phyloP scores from a whole-genome alignment of 2,888 invertebrate genomes.

The Cosmia trapezina region DNA sequence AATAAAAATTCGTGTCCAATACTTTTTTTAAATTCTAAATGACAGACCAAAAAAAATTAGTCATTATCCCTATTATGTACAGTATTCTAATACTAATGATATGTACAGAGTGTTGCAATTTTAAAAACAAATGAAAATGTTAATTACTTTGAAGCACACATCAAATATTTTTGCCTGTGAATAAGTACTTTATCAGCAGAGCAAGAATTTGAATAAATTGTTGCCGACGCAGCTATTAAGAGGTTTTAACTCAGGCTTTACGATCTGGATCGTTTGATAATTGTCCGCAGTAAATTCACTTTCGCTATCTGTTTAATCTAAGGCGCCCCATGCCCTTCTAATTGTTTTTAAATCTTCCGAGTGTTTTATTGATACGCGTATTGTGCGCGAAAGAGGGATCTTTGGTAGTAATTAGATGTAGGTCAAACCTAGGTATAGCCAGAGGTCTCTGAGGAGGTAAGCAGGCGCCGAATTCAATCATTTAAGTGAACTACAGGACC shows the following conservation, averaged over 20 bases:
- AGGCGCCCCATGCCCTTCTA: slow-evolving; percentile 68
- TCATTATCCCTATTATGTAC: background rate
- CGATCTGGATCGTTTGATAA: slow-evolving; percentile 80
- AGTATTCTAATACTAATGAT: too few relatives aligned
- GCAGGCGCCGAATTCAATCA: too few relatives aligned
- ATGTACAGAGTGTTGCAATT: background rate
- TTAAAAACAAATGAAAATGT: slow-evolving; percentile 49
- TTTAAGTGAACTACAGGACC: too few relatives aligned
- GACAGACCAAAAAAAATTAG: too few relatives aligned
- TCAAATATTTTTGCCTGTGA: slow-evolving; percentile 69
- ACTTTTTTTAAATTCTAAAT: too few relatives aligned
- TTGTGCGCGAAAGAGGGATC: background rate
- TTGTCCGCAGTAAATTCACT: slow-evolving; percentile 78
- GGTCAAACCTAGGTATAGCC: background rate
- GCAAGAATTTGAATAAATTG: slow-evolving; percentile 80
- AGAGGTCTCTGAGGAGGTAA: too few relatives aligned
- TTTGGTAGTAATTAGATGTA: slow-evolving; percentile 7
- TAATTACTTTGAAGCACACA: slow-evolving; percentile 69
- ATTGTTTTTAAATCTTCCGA: slow-evolving; percentile 68
- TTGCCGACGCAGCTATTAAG: slow-evolving; percentile 79
- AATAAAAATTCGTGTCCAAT: too few relatives aligned
- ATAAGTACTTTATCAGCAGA: slow-evolving; percentile 70
- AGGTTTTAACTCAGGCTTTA: slow-evolving; percentile 79
- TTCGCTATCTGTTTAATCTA: slow-evolving; percentile 77
- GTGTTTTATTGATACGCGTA: slow-evolving; percentile 32